A percentile compares a stretch with the other conserved stretches of the same genome.
phyloP scores from a whole-genome alignment of 2,888 invertebrate genomes.

The Pelosia muscerda region DNA sequence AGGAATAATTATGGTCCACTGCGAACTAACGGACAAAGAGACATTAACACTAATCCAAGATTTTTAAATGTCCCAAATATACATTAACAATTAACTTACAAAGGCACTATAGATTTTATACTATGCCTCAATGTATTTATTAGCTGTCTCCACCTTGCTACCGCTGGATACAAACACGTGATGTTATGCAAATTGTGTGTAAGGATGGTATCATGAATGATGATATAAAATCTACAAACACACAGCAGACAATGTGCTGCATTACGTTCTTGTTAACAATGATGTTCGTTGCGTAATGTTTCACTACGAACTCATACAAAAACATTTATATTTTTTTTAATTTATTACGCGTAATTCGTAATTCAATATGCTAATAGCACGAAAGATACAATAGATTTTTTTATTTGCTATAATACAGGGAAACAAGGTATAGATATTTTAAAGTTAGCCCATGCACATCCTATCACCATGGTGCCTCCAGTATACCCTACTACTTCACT shows the following conservation, averaged over 20 bases:
- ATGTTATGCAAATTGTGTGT: conserved; percentile 12
- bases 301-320: neutral
- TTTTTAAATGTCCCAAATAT: too few species aligned
- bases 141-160: neutral
- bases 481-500: too few species aligned
- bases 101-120: neutral
- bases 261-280: conserved; percentile 10
- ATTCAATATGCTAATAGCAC: neutral
- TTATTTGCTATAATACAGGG: too few species aligned
- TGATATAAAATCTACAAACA: conserved; percentile 17
- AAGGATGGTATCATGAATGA: conserved; percentile 11
- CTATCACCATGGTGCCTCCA: too few species aligned
- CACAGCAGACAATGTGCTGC: conserved; percentile 6
- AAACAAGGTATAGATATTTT: too few species aligned
- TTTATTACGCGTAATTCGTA: neutral
- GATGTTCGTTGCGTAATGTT: conserved; percentile 5
- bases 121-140: neutral
- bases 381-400: too few species aligned
- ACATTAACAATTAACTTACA: too few species aligned
- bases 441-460: too few species aligned
- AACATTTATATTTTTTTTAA: neutral
- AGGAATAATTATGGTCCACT: too few species aligned
- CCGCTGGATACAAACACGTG: neutral
- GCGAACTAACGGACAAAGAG: too few species aligned
- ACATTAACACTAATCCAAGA: too few species aligned